Conservation (phyloP, 2,113 vertebrate species). For the Pipra filicauda region DNA sequence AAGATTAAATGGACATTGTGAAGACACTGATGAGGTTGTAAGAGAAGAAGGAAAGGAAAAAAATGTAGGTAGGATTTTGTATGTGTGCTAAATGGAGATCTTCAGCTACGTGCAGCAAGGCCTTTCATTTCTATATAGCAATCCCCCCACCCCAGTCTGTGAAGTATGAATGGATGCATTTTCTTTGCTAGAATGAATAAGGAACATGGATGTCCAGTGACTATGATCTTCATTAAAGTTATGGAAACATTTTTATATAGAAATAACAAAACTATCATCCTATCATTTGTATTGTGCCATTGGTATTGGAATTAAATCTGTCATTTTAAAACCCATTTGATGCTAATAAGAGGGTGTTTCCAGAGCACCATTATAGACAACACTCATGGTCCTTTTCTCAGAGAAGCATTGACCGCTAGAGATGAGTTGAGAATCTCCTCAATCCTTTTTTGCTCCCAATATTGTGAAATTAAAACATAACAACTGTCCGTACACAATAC, state of each 20-base stretch:
- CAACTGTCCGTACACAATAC: neutral
- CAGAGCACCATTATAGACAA: neutral
- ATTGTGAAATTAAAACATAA: neutral
- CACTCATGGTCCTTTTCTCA: neutral
- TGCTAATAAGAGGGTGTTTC: neutral
- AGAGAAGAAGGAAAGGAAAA: neutral
- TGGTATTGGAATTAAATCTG: neutral
- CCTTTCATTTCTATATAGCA: neutral
- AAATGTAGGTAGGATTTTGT: neutral
- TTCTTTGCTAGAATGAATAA: neutral
- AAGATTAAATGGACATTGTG: neutral
- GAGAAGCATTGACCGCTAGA: neutral
- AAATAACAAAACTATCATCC: neutral
- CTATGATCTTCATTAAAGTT: neutral
- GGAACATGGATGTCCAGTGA: neutral
- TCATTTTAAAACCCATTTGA: neutral
- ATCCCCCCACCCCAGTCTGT: accelerated
- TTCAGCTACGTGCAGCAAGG: neutral
- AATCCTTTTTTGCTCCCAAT: neutral
- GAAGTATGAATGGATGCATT: neutral
- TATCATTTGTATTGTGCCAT: neutral
- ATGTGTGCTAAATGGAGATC: neutral
- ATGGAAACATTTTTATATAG: neutral
- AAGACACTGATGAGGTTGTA: neutral
- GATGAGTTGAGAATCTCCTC: neutral